Conservation (phyloP, 2,797 vertebrate species). For the Peromyscus eremicus region DNA sequence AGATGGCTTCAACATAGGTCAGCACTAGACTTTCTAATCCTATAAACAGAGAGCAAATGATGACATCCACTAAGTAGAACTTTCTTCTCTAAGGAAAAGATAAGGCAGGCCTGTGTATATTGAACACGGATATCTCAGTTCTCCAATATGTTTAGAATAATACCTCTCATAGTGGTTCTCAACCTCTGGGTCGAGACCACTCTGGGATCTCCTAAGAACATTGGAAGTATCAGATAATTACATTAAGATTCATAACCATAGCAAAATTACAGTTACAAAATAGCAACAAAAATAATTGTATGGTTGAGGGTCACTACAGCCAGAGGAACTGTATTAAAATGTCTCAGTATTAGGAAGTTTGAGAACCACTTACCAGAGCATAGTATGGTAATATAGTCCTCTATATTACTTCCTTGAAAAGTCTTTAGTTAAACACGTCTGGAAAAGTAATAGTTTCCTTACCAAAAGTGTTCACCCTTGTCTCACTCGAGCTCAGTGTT, state of each 20-base stretch:
- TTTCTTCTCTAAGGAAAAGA: background rate
- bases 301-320: background rate
- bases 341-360: background rate
- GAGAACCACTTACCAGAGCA: background rate
- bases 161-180: background rate
- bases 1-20: slow-evolving; percentile 83
- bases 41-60: slow-evolving; percentile 10
- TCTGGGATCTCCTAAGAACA: background rate
- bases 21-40: slow-evolving; percentile 79
- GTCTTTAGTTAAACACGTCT: background rate
- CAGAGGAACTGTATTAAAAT: background rate
- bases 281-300: background rate
- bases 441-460: background rate
- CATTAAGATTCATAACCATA: background rate
- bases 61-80: background rate
- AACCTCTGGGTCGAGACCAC: background rate
- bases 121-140: background rate
- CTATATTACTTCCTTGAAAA: too few relatives aligned
- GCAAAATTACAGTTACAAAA: background rate
- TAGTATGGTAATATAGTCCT: too few relatives aligned
- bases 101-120: background rate
- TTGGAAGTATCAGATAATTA: background rate
- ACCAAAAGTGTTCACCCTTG: background rate
- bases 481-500: background rate
- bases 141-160: background rate